Percentiles rank a stretch among this genome's conserved stretches.
These are phyloP conservation scores for Propithecus perrieri DNA, from an alignment of 2,797 vertebrate species.

Conservation along the genomic window DNA sequence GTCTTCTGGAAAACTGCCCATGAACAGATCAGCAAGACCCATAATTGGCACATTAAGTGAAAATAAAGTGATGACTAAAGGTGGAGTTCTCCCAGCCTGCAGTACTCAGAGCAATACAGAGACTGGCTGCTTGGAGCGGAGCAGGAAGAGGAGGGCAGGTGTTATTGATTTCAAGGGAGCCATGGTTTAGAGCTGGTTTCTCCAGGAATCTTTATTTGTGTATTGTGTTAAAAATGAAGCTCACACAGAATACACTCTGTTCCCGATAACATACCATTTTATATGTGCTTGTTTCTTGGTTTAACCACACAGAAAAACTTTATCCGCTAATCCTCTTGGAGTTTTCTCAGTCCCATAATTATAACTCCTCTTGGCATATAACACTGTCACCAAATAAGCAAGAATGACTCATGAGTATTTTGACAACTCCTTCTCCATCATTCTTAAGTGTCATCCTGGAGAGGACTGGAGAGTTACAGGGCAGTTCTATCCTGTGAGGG, in stretches of 20 bases:
- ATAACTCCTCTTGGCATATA: background rate
- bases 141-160: background rate
- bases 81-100: background rate
- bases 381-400: background rate
- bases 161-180: background rate
- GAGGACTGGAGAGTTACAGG: background rate
- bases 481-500: background rate
- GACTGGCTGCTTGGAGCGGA: background rate
- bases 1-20: conserved; percentile 3
- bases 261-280: background rate
- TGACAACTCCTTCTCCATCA: background rate
- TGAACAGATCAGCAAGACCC: background rate
- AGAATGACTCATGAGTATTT: background rate
- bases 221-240: background rate
- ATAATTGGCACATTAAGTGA: background rate
- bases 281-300: background rate
- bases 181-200: background rate
- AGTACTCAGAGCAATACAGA: background rate
- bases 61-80: conserved; percentile 38
- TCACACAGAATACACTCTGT: background rate
- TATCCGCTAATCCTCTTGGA: background rate
- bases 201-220: background rate
- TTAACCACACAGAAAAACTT: background rate
- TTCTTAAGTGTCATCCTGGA: background rate
- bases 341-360: background rate